Evolutionary conservation across 2,113 vertebrate genomes (phyloP).

Genomic region (Corapipo altera): DNA sequence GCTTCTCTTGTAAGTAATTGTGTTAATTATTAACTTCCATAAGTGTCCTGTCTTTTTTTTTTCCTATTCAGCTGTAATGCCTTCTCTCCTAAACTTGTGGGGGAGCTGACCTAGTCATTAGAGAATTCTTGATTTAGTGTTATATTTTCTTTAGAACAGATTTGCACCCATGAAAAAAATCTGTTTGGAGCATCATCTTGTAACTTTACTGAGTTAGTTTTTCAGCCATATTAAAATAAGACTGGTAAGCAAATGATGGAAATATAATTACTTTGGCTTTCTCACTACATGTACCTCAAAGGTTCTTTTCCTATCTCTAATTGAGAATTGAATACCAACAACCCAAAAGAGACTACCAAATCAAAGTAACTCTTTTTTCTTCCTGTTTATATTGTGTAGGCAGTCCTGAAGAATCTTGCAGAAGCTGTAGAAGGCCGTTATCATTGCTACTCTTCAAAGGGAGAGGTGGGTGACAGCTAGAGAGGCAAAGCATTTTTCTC

Average conservation of each 20-base stretch:
- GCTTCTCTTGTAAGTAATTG: conserved; percentile 69
- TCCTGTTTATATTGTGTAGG: conserved; percentile 22
- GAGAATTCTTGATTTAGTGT: not conserved
- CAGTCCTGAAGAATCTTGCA: conserved; percentile 70
- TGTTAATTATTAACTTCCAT: not conserved
- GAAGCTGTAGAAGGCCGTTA: conserved; percentile 69
- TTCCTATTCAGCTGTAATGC: not conserved
- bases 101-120: not conserved
- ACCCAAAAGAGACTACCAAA: not conserved
- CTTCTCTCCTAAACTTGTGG: not conserved
- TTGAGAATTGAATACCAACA: not conserved
- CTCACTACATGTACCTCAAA: not conserved
- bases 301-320: not conserved
- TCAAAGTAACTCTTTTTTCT: not conserved
- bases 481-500: not conserved
- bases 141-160: not conserved
- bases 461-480: conserved; percentile 65
- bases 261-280: not conserved
- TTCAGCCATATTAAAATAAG: not conserved
- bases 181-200: not conserved
- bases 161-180: not conserved
- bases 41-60: not conserved
- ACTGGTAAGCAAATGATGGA: not conserved
- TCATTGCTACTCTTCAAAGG: conserved; percentile 73
- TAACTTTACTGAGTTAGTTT: not conserved